These are phyloP conservation scores for Hemicrepidius hirtus DNA, from an alignment of 2,888 invertebrate genomes.

Conservation along the genomic window DNA sequence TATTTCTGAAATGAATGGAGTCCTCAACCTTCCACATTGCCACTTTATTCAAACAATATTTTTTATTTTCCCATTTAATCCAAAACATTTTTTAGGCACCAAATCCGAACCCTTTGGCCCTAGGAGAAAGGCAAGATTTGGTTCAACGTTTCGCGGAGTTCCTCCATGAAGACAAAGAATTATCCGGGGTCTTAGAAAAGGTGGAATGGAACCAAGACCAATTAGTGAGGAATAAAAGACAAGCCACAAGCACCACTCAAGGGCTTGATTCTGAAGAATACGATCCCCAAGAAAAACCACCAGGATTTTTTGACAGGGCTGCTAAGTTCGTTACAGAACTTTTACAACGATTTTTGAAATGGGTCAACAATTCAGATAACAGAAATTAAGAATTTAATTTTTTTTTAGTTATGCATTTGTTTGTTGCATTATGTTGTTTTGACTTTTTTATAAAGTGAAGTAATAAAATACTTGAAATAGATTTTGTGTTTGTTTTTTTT, in stretches of 20 bases:
- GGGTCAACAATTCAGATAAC: constrained; percentile 69
- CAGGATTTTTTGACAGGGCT: constrained; percentile 70
- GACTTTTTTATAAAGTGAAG: not conserved
- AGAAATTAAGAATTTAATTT: constrained; percentile 32
- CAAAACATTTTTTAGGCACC: constrained; percentile 39
- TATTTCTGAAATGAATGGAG: too few species aligned
- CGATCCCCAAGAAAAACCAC: constrained; percentile 46
- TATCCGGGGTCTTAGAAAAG: constrained; percentile 45
- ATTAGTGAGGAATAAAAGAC: constrained; percentile 53
- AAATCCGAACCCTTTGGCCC: constrained; percentile 1
- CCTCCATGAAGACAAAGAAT: constrained; percentile 65
- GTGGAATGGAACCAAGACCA: not conserved
- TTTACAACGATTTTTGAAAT: constrained; percentile 71
- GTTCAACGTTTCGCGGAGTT: constrained; percentile 66
- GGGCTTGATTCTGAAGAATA: constrained; percentile 52
- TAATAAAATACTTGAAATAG: not conserved
- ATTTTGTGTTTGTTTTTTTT: too few species aligned
- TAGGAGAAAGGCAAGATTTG: constrained; percentile 57
- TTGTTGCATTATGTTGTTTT: not conserved
- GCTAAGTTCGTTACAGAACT: constrained; percentile 71
- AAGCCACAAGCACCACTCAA: constrained; percentile 47
- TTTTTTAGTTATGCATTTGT: not conserved
- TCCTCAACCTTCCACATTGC: too few species aligned
- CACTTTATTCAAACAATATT: too few species aligned
- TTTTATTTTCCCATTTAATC: not conserved